Percentiles rank a stretch among this genome's conserved stretches.
These are phyloP conservation scores for Sphenodon punctatus DNA, from an alignment of 2,797 vertebrate genomes.

Conservation along the genomic window DNA sequence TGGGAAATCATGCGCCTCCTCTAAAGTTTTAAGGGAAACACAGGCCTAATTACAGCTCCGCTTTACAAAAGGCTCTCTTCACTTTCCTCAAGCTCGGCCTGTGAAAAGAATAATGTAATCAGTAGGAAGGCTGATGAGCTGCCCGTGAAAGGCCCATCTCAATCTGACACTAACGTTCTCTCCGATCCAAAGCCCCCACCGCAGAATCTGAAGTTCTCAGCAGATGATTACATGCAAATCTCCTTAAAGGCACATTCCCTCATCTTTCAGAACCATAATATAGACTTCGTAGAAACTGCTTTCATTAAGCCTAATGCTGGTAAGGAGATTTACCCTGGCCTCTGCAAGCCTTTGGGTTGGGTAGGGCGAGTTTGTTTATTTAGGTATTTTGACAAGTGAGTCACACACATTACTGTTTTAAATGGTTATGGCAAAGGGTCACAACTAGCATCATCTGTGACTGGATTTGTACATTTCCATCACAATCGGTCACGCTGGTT, in stretches of 20 bases:
- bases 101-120: conserved; percentile 59
- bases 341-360: conserved; percentile 1
- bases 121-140: conserved; percentile 29
- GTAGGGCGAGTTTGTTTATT: neutral
- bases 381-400: neutral
- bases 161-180: conserved; percentile 58
- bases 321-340: conserved; percentile 8
- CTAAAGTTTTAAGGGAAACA: conserved; percentile 39
- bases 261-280: conserved; percentile 39
- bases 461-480: neutral
- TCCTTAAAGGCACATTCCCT: conserved; percentile 47
- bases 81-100: conserved; percentile 30
- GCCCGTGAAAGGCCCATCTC: conserved; percentile 8
- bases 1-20: conserved; percentile 32
- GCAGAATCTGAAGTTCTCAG: conserved; percentile 38
- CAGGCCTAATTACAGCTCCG: conserved; percentile 20
- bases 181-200: conserved; percentile 46
- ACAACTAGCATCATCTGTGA: neutral
- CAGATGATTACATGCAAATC: conserved; percentile 52
- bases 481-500: neutral
- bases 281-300: conserved; percentile 27
- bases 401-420: neutral
- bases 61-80: conserved; percentile 51
- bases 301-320: conserved; percentile 43
- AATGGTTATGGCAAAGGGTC: neutral